Base-by-base conservation (phyloP, 2,113 vertebrate genomes). In the Eptesicus fuscus region DNA sequence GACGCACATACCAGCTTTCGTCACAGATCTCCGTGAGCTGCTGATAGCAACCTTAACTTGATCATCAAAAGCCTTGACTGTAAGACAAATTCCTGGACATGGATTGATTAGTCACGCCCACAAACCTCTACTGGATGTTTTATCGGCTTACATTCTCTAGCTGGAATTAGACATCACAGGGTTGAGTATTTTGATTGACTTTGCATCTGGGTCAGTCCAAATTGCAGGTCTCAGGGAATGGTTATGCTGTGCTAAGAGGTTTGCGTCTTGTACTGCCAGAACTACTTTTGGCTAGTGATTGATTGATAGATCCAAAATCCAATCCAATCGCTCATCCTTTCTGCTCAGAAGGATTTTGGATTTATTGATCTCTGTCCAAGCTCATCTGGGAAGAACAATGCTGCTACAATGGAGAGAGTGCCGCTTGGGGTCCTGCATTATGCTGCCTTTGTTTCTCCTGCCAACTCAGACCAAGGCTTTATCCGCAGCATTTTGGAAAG, bases 341-440 rank as follows among this genome's bases (percentile, higher is more conserved):
- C 84, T 85, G 53, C 83, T 83, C 83, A 90, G 84, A 93, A 97
- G 94, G 93, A 96, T 90, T 96, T n/a, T 3, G 95, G 87, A 92
- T 96, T 84, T 88, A 97, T 88, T 97, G 97, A 96, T 97, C 95
- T 95, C 53, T 61, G 25, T 95, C 95, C 96, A 96, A 92, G 90
- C 92, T 96, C 96, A 90, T 97, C 95, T 96, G 82, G 82, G 53
- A 22, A 96, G 53, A 88, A 96, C 88, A 96, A 95, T 71, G 44
- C 56, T 18, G 32, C 73, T 85, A 53, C 74, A 80, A 86, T 61
- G 63, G 91, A 94, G 67, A 92, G 51, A 79, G 65, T n/a, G 94
- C 49, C 93, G 51, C 91, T 84, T n/a, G n/a, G 83, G 89, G 88
- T 83, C 51, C 37, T 14, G 22, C 16, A 93, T 89, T 90, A 65